Evolutionary conservation across 2,113 vertebrate species (phyloP), one percentile per base, ranked within the genome.

Genomic region (Capreolus pygargus): DNA sequence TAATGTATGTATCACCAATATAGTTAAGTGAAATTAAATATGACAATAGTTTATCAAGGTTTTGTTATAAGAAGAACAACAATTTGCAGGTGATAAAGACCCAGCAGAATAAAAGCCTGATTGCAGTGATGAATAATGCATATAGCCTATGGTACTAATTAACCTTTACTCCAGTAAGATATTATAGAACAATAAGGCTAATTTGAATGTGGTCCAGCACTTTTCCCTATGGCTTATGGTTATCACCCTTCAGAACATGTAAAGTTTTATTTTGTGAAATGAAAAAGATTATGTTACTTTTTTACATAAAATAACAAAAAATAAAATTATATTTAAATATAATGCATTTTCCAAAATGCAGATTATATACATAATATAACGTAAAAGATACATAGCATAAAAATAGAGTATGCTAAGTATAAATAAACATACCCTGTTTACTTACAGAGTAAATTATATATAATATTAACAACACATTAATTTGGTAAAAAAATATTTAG

Each of bases 61-160:
- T 98, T 97, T 97, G 88, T 97, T 98, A 96, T 67, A 95, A 95
- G 70, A 97, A 96, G 61, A 70, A 76, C 97, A 98, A 98, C 93
- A 96, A 98, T 98, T 96, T 96, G 90, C 83, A 76, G 89, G 87
- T 28, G 82, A 97, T 98, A 97, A 98, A 98, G 97, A 94, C 94
- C 78, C 91, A 96, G 83, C 43, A 98, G 97, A 98, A 98, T 97
- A 97, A 98, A 98, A 97, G 89, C 84, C 93, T 98, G 98, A 98
- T 96, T 98, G 97, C 97, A 95, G 81, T 67, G 57, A 98, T 99
- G 98, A 99, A 99, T 99, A 99, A 99, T 99, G 98, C 94, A 98
- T 98, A 91, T 96, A 47, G 97, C 98, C 98, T 97, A 98, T 98
- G 94, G 98, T 98, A 96, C 98, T 99, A 98, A 99, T 99, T 99